Percentiles rank a stretch among this genome's conserved stretches.
Evolutionary conservation across 2,888 invertebrate species (phyloP).

Genomic region (Oligia strigilis): DNA sequence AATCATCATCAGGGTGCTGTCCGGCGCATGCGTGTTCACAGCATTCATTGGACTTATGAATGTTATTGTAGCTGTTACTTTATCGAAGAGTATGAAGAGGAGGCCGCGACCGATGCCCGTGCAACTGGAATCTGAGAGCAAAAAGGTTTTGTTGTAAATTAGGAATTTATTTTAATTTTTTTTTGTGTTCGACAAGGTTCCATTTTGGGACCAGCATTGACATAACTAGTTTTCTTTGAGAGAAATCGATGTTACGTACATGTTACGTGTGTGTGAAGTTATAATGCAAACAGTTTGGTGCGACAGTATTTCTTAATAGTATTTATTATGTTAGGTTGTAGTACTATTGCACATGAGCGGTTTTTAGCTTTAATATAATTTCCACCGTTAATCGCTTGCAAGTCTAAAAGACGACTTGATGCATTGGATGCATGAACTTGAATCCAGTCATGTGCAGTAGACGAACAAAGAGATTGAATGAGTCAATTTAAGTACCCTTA

Average conservation of each 20-base stretch:
- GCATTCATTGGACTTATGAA: slow-evolving; percentile 79
- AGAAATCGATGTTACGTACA: slow-evolving; percentile 57
- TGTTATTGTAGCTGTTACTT: slow-evolving; percentile 73
- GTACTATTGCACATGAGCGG: slow-evolving; percentile 43
- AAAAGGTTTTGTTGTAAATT: slow-evolving; percentile 81
- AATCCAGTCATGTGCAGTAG: slow-evolving; percentile 49
- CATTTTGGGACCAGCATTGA: slow-evolving; percentile 36
- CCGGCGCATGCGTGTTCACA: slow-evolving; percentile 77
- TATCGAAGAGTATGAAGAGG: slow-evolving; percentile 75
- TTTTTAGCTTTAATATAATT: slow-evolving; percentile 58
- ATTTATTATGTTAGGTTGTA: slow-evolving; percentile 57
- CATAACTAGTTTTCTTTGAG: slow-evolving; percentile 58
- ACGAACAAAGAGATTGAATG: slow-evolving; percentile 53
- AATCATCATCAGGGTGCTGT: slow-evolving; percentile 79
- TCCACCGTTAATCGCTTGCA: slow-evolving; percentile 58
- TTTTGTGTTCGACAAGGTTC: slow-evolving; percentile 45
- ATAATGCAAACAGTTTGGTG: slow-evolving; percentile 52
- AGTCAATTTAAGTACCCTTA: slow-evolving; percentile 58
- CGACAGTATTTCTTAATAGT: slow-evolving; percentile 59
- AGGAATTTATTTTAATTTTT: slow-evolving; percentile 6
- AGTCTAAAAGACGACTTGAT: slow-evolving; percentile 40
- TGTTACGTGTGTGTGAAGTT: slow-evolving; percentile 58
- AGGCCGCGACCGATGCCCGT: slow-evolving; percentile 73
- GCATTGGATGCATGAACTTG: slow-evolving; percentile 41
- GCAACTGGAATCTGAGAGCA: slow-evolving; percentile 82